These are phyloP conservation scores for Tauraco hartlaubi DNA, from an alignment of 2,797 vertebrate species.

Conservation along the genomic window DNA sequence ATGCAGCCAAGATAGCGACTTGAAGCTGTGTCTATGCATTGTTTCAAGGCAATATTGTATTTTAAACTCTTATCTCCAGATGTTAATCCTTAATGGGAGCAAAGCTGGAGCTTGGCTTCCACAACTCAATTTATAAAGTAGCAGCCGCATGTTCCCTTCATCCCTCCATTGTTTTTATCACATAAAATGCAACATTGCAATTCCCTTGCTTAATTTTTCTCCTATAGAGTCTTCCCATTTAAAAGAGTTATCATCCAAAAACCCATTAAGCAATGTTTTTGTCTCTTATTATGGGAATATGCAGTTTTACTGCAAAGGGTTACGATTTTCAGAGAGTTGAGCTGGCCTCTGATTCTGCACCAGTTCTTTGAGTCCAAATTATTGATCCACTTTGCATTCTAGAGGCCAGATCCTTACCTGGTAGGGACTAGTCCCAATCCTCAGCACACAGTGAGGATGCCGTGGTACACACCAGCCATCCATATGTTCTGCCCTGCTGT, in stretches of 20 bases:
- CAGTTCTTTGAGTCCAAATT: neutral
- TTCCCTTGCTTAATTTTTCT: neutral
- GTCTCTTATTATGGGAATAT: neutral
- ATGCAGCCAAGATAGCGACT: neutral
- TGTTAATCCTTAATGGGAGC: conserved; percentile 49
- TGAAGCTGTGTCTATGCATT: neutral
- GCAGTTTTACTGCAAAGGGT: neutral
- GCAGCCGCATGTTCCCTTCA: neutral
- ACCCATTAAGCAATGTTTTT: neutral
- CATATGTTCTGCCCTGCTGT: neutral
- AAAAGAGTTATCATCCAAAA: neutral
- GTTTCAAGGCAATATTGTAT: conserved; percentile 23
- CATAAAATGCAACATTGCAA: neutral
- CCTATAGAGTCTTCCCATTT: neutral
- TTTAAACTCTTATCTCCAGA: conserved; percentile 66
- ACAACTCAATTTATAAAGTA: conserved; percentile 1
- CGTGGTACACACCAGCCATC: rapidly evolving
- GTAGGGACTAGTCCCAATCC: neutral
- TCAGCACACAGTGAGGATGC: neutral
- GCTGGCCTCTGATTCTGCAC: neutral
- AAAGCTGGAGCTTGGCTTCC: neutral
- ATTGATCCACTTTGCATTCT: neutral
- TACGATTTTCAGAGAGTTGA: neutral
- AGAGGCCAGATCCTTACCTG: neutral
- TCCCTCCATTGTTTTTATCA: neutral